Evolutionary conservation across 2,113 vertebrate genomes (phyloP).

Genomic region (Orthochromis malagaraziensis): DNA sequence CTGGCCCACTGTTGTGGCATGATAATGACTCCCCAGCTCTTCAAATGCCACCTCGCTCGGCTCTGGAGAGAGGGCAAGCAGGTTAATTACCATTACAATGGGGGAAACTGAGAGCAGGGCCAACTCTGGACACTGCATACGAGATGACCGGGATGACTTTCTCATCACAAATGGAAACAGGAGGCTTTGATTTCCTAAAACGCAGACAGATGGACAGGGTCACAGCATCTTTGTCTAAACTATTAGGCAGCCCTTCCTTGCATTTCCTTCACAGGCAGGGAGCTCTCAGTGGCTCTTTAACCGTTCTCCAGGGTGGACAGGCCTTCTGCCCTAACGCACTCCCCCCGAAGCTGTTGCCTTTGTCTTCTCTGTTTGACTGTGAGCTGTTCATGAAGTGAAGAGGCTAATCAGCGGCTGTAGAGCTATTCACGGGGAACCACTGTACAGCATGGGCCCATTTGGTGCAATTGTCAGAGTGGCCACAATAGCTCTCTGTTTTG

Average conservation of each 20-base stretch:
- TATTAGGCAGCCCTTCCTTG: slow-evolving; percentile 73
- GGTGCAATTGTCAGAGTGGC: slow-evolving; percentile 51
- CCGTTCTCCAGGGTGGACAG: slow-evolving; percentile 28
- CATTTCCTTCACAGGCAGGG: slow-evolving; percentile 57
- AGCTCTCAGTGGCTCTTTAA: slow-evolving; percentile 45
- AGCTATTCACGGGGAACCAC: slow-evolving; percentile 55
- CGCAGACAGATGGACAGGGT: slow-evolving; percentile 69
- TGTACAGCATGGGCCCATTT: slow-evolving; percentile 58
- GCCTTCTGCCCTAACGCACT: slow-evolving; percentile 30
- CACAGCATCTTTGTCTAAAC: slow-evolving; percentile 73
- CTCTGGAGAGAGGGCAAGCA: slow-evolving; percentile 69
- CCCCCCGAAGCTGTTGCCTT: slow-evolving; percentile 25
- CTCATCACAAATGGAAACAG: slow-evolving; percentile 65
- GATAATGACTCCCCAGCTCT: slow-evolving; percentile 76
- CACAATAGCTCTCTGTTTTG: slow-evolving; percentile 57
- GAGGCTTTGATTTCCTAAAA: slow-evolving; percentile 69
- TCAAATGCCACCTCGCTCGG: slow-evolving; percentile 72
- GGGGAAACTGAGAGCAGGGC: slow-evolving; percentile 52
- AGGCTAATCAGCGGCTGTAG: slow-evolving; percentile 60
- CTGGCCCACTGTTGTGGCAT: slow-evolving; percentile 57
- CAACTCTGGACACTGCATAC: slow-evolving; percentile 60
- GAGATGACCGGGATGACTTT: slow-evolving; percentile 62
- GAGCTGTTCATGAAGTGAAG: slow-evolving; percentile 65
- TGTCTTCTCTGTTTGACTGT: slow-evolving; percentile 60
- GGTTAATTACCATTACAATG: slow-evolving; percentile 81